Evolutionary conservation across 2,113 vertebrate genomes (phyloP).

Genomic region (Axis porcinus): DNA sequence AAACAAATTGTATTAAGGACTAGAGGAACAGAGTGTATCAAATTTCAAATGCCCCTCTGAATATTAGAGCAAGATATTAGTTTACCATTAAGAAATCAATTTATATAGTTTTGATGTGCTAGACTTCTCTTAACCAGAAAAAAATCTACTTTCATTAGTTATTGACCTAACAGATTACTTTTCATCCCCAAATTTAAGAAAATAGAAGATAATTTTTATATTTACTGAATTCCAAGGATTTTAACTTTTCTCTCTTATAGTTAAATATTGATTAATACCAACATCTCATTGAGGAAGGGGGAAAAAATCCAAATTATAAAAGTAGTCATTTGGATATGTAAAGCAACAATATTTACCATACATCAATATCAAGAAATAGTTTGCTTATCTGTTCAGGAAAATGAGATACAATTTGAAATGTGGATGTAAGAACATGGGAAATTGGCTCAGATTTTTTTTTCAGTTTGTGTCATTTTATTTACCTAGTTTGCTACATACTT

Average conservation of each 20-base stretch:
- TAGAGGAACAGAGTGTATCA: slow-evolving; percentile 30
- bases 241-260: neutral
- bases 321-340: neutral
- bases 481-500: neutral
- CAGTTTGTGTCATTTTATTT: neutral
- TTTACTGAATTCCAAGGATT: neutral
- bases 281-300: neutral
- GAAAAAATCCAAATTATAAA: slow-evolving; percentile 2
- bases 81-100: slow-evolving; percentile 63
- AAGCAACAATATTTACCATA: neutral
- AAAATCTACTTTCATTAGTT: slow-evolving; percentile 27
- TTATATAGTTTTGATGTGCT: slow-evolving; percentile 48
- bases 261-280: neutral
- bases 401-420: neutral
- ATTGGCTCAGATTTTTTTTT: neutral
- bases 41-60: neutral
- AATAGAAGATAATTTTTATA: neutral
- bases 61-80: slow-evolving; percentile 48
- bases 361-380: neutral
- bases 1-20: slow-evolving; percentile 47
- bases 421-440: neutral
- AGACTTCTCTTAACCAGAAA: slow-evolving; percentile 53
- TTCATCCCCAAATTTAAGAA: neutral
- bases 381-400: neutral
- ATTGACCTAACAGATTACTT: slow-evolving; percentile 12